Evolutionary conservation across 1,140 invertebrate genomes (phyloP).

Genomic region (Triops cancriformis): DNA sequence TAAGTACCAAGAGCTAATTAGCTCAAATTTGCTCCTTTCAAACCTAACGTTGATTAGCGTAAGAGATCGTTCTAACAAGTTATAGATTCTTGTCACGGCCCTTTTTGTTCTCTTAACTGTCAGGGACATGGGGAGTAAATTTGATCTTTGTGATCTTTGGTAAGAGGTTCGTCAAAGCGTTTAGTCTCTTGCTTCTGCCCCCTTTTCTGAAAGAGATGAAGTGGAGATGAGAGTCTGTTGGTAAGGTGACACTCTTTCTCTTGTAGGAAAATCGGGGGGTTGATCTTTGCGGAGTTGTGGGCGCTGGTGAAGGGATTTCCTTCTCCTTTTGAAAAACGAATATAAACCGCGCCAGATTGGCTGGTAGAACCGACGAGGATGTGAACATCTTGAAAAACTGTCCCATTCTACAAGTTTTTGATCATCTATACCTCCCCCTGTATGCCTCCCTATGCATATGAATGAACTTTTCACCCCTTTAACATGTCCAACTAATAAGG

Average conservation of each 20-base stretch:
- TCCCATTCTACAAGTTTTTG: neutral
- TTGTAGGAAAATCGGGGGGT: neutral
- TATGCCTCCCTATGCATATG: neutral
- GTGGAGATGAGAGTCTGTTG: slow-evolving; percentile 3
- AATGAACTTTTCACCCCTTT: slow-evolving; percentile 7
- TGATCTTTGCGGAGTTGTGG: neutral
- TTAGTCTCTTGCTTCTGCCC: neutral
- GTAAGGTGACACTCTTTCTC: slow-evolving; percentile 13
- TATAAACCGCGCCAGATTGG: neutral
- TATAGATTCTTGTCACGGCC: neutral
- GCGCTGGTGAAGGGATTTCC: neutral
- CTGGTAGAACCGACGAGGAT: neutral
- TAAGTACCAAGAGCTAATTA: slow-evolving; percentile 31
- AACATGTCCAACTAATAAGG: slow-evolving; percentile 14
- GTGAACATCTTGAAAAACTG: neutral
- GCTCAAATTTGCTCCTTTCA: neutral
- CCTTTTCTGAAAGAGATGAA: neutral
- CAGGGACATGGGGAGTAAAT: neutral
- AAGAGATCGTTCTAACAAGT: neutral
- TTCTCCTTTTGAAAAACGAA: neutral
- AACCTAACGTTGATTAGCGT: neutral
- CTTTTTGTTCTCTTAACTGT: slow-evolving; percentile 3
- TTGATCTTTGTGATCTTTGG: neutral
- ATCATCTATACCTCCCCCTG: neutral
- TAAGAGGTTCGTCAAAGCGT: slow-evolving; percentile 10